phyloP scores from a whole-genome alignment of 2,797 vertebrate genomes.

The Squalus acanthias region DNA sequence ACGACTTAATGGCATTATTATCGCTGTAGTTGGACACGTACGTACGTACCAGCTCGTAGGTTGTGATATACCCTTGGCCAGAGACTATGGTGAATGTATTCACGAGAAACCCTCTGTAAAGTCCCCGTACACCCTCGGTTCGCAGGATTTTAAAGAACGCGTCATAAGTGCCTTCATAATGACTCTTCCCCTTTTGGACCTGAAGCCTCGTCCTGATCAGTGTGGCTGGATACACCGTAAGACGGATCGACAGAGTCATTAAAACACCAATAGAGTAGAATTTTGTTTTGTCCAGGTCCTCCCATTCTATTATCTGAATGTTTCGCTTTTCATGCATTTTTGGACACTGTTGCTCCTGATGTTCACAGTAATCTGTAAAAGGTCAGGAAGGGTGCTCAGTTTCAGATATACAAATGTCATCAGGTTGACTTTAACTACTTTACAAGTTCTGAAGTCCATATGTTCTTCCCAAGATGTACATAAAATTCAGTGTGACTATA shows the following conservation, averaged over 20 bases:
- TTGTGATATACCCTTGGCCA: conserved; percentile 34
- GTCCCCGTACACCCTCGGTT: conserved; percentile 22
- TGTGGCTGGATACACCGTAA: neutral
- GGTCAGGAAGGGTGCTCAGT: neutral
- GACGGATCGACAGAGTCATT: neutral
- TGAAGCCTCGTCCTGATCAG: conserved; percentile 35
- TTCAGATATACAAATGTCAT: neutral
- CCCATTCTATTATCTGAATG: conserved; percentile 34
- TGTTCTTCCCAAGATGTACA: neutral
- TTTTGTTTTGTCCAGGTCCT: conserved; percentile 35
- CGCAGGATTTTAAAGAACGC: conserved; percentile 33
- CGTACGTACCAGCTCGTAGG: conserved; percentile 32
- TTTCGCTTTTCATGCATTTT: conserved; percentile 36
- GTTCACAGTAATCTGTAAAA: neutral
- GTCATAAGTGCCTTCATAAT: conserved; percentile 28
- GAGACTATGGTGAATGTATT: conserved; percentile 23
- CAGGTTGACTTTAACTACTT: neutral
- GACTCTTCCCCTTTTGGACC: conserved; percentile 22
- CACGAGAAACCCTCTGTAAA: conserved; percentile 29
- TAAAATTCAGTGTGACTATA: neutral
- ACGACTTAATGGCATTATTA: neutral
- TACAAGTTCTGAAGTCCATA: neutral
- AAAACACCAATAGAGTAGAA: conserved; percentile 31
- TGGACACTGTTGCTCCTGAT: neutral
- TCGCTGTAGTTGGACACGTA: neutral